Evolutionary conservation across 2,797 vertebrate species (phyloP).

Genomic region (Poecilia gillii): DNA sequence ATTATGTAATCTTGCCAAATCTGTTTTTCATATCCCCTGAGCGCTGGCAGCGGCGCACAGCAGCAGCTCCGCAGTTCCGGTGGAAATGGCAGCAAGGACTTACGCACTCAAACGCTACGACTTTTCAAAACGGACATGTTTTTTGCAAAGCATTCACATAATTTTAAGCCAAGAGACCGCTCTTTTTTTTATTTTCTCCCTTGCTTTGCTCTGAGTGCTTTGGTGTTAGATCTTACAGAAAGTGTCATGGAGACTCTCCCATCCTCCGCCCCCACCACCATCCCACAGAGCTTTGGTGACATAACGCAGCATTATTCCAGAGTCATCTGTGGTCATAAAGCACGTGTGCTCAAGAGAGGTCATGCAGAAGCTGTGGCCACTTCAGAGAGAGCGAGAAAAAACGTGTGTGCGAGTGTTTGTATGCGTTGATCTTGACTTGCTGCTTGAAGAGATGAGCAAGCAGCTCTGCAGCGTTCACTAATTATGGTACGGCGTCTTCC

Average conservation of each 20-base stretch:
- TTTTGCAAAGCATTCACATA: slow-evolving; percentile 7
- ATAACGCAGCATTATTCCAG: slow-evolving; percentile 47
- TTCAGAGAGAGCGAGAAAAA: slow-evolving; percentile 9
- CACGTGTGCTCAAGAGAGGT: slow-evolving; percentile 40
- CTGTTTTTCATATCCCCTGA: slow-evolving; percentile 54
- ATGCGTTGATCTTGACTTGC: slow-evolving; percentile 50
- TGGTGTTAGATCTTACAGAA: slow-evolving; percentile 60
- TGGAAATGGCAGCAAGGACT: slow-evolving; percentile 44
- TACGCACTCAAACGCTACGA: slow-evolving; percentile 29
- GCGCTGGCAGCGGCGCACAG: slow-evolving; percentile 50
- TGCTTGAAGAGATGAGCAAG: slow-evolving; percentile 56
- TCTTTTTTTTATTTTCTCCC: background rate
- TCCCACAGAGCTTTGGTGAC: slow-evolving; percentile 47
- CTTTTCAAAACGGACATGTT: slow-evolving; percentile 20
- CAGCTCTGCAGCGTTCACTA: slow-evolving; percentile 60
- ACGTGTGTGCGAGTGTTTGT: slow-evolving; percentile 16
- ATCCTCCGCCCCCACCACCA: slow-evolving; percentile 4
- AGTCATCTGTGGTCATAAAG: slow-evolving; percentile 49
- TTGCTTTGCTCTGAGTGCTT: slow-evolving; percentile 9
- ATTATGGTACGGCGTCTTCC: slow-evolving; percentile 67
- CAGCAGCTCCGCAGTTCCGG: slow-evolving; percentile 46
- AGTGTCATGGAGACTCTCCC: slow-evolving; percentile 50
- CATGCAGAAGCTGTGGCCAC: slow-evolving; percentile 25
- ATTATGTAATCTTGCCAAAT: slow-evolving; percentile 79
- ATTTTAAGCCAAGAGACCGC: background rate